Evolutionary conservation across 2,888 invertebrate genomes (phyloP).

Genomic region (Platycheirus rosarum): DNA sequence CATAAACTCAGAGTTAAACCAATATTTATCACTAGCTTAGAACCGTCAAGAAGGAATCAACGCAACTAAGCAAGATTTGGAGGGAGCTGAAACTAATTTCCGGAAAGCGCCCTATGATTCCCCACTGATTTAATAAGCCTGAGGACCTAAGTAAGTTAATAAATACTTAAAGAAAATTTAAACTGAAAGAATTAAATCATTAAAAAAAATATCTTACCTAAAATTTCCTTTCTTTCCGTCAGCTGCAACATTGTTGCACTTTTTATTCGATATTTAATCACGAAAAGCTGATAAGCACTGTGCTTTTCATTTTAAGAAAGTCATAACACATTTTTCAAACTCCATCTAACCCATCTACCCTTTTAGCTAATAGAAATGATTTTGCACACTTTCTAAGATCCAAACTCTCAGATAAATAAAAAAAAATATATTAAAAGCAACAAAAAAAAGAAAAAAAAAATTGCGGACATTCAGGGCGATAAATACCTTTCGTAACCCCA

Average conservation of each 20-base stretch:
- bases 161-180: too few species aligned
- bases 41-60: too few species aligned
- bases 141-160: too few species aligned
- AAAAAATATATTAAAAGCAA: conserved; percentile 34
- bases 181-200: too few species aligned
- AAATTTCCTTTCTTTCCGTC: not conserved
- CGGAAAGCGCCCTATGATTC: too few species aligned
- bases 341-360: conserved; percentile 1
- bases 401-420: conserved; percentile 50
- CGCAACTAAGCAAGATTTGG: too few species aligned
- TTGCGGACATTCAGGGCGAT: conserved; percentile 55
- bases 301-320: conserved; percentile 19
- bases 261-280: not conserved
- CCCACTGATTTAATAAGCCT: too few species aligned
- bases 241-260: conserved; percentile 11
- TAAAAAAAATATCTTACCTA: too few species aligned
- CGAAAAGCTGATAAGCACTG: conserved; percentile 4
- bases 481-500: conserved; percentile 67
- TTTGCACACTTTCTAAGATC: conserved; percentile 66
- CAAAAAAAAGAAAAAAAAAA: conserved; percentile 1
- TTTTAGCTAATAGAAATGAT: conserved; percentile 44
- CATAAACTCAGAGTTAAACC: too few species aligned
- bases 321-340: not conserved
- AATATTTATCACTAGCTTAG: too few species aligned
- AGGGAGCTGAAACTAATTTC: too few species aligned